phyloP scores from a whole-genome alignment of 2,797 vertebrate species.

The Dryobates pubescens region DNA sequence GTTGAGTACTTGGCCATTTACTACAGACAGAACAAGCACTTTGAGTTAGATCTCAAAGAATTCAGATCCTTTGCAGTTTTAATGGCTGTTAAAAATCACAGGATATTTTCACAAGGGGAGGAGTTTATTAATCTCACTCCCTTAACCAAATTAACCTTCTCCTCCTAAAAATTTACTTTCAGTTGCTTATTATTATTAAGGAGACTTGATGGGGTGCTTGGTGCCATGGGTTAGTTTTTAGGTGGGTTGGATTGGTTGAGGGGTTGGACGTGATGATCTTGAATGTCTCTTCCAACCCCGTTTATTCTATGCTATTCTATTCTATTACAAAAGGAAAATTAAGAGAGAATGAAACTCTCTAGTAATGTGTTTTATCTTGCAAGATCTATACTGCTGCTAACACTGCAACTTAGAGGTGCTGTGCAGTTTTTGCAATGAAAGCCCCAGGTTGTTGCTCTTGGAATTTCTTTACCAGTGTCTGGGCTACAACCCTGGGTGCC shows the following conservation, averaged over 20 bases:
- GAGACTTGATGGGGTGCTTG: no score
- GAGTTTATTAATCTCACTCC: not conserved
- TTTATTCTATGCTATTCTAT: no score
- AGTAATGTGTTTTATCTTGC: not conserved
- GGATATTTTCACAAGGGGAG: not conserved
- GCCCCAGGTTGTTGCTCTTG: not conserved
- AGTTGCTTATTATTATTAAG: no score
- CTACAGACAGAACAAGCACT: not conserved
- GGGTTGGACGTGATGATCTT: no score
- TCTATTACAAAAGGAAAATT: not conserved
- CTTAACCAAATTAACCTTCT: not conserved
- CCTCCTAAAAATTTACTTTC: not conserved
- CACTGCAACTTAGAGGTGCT: not conserved
- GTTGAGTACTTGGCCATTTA: not conserved
- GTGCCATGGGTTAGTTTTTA: no score
- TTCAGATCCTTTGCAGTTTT: not conserved
- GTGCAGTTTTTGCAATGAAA: not conserved
- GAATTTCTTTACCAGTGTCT: not conserved
- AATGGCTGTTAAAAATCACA: slow-evolving; percentile 5
- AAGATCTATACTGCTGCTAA: not conserved
- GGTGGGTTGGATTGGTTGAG: no score
- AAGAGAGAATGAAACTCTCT: not conserved
- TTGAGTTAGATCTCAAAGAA: not conserved
- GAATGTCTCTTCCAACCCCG: no score
- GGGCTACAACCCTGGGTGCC: not conserved